Evolutionary conservation across 1,140 invertebrate genomes (phyloP).

Genomic region (Octopus bimaculoides): DNA sequence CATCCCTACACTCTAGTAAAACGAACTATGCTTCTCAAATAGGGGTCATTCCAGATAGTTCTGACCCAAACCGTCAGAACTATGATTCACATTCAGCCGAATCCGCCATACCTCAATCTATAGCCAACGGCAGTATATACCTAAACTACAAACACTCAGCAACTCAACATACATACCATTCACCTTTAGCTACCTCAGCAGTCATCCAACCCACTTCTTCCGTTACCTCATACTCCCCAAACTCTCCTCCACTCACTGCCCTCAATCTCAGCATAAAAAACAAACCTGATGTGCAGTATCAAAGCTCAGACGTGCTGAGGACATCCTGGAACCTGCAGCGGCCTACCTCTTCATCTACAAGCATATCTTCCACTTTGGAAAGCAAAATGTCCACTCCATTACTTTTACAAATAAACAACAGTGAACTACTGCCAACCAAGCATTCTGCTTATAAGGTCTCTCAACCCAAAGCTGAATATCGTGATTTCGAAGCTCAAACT

Average conservation of each 20-base stretch:
- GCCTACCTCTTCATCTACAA: neutral
- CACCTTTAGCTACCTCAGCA: slow-evolving; percentile 12
- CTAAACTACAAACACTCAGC: neutral
- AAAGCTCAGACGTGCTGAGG: neutral
- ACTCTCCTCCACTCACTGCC: slow-evolving; percentile 40
- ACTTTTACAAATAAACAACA: slow-evolving; percentile 6
- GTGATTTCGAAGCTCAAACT: slow-evolving; percentile 9
- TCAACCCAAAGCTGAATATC: neutral
- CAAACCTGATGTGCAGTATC: slow-evolving; percentile 11
- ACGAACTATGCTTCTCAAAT: slow-evolving; percentile 11
- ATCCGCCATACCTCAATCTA: neutral
- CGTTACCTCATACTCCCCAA: slow-evolving; percentile 26
- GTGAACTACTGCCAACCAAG: slow-evolving; percentile 1
- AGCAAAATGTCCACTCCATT: slow-evolving; percentile 9
- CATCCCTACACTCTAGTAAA: neutral
- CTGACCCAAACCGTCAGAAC: neutral
- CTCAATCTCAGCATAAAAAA: slow-evolving; percentile 44
- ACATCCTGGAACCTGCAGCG: neutral
- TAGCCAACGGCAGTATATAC: slow-evolving; percentile 11
- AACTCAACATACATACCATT: neutral
- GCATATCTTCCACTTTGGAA: neutral
- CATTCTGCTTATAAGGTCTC: neutral
- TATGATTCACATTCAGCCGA: slow-evolving; percentile 5
- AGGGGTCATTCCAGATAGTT: neutral
- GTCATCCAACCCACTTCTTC: slow-evolving; percentile 20